Percentiles rank a stretch among this genome's conserved stretches.
phyloP scores from a whole-genome alignment of 2,113 vertebrate species.

The Elgaria multicarinata region DNA sequence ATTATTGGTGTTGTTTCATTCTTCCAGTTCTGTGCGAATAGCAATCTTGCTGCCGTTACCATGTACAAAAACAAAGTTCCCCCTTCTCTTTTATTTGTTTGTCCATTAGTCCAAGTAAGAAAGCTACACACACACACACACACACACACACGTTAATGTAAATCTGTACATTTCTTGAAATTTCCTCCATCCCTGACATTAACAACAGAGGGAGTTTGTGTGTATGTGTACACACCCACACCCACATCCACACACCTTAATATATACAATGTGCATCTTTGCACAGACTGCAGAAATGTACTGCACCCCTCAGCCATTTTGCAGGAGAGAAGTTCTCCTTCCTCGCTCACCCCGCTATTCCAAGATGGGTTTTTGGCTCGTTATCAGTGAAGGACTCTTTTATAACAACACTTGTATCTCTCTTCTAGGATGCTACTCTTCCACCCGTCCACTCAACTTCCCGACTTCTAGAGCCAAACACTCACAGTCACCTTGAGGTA shows the following conservation, averaged over 20 bases:
- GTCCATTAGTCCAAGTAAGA: too few relatives aligned
- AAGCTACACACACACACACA: too few relatives aligned
- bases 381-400: neutral
- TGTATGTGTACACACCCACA: neutral
- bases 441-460: accelerated
- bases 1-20: too few relatives aligned
- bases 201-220: too few relatives aligned
- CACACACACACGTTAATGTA: too few relatives aligned
- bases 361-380: neutral
- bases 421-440: neutral
- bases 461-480: neutral
- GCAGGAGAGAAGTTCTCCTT: too few relatives aligned
- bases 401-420: neutral
- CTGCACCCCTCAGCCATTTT: too few relatives aligned
- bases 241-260: neutral
- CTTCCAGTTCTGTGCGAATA: too few relatives aligned
- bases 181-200: too few relatives aligned
- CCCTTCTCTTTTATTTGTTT: too few relatives aligned
- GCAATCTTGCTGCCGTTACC: too few relatives aligned
- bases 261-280: neutral
- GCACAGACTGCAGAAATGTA: neutral
- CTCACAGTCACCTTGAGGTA: neutral
- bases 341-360: neutral
- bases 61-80: too few relatives aligned
- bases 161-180: neutral